Evolutionary conservation across 2,888 invertebrate genomes (phyloP), one percentile per base, ranked within the genome.

Genomic region (Timema cristinae): DNA sequence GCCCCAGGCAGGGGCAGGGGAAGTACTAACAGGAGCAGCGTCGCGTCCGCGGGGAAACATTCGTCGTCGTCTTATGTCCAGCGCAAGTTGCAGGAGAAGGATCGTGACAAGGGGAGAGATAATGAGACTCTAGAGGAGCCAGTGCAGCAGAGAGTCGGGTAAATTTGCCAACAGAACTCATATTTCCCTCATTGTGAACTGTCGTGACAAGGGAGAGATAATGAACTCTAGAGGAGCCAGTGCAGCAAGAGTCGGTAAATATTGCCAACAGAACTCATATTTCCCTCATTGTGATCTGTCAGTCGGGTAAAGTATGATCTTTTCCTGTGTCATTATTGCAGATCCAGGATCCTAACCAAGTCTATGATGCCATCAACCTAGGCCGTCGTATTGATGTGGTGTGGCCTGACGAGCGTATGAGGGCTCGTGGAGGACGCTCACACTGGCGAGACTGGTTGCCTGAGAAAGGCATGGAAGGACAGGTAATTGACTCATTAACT

Each of bases 401-500:
- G 77, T 98, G 98, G 98, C 98, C 98, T 0, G 91, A 91, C 77
- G 96, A 97, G 80, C 88, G 89, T 69, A 94, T 95, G 91, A 84
- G 95, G 71, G 89, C 89, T 74, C 87, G 91, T 76, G 97, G 97
- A 0, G 97, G 97, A 0, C 86, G 94, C 75, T 91, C 92, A 67
- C 90, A 89, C 77, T 98, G 97, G 98, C 89, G 90, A 76, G 89
- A 91, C 77, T 97, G 97, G 97, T 87, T 91, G 75, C 97, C 97
- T 0, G 87, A 90, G 76, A 89, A 90, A 13, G 97, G 97, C 10
- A 96, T 97, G 95, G 95, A 95, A 78, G 97, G 97, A 74, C 86
- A 89, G 80, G 91, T 93, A 32, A n/a, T n/a, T n/a, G n/a, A n/a
- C n/a, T n/a, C n/a, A n/a, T n/a, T n/a, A n/a, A n/a, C 32, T 32